These are phyloP conservation scores for Caenorhabditis doughertyi DNA, from an alignment of 2,888 invertebrate genomes.

Conservation along the genomic window DNA sequence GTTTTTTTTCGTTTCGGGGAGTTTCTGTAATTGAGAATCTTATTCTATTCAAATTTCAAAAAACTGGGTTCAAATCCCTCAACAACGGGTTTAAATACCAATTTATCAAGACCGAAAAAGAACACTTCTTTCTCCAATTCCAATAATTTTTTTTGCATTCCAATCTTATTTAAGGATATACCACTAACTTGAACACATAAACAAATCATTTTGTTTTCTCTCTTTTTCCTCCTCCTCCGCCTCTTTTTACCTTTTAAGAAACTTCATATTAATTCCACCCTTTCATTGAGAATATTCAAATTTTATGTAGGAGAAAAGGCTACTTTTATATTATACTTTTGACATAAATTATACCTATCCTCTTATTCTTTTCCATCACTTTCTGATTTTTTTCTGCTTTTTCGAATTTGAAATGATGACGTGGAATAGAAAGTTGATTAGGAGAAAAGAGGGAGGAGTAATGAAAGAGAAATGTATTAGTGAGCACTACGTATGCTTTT, in stretches of 20 bases:
- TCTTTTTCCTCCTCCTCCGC: background rate
- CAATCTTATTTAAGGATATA: too few relatives aligned
- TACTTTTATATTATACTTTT: background rate
- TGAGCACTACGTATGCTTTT: background rate
- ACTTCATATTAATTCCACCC: background rate
- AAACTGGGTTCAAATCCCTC: too few relatives aligned
- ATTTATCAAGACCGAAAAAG: too few relatives aligned
- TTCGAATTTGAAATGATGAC: conserved; percentile 10
- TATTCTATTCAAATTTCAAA: too few relatives aligned
- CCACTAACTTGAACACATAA: background rate
- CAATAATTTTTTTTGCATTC: too few relatives aligned
- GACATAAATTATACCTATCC: conserved; percentile 24
- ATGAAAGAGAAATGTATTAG: background rate
- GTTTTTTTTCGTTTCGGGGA: too few relatives aligned
- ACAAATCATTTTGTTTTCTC: background rate
- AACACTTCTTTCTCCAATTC: too few relatives aligned
- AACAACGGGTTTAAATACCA: too few relatives aligned
- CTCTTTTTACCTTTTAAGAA: background rate
- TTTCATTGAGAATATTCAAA: conserved; percentile 6
- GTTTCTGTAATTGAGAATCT: too few relatives aligned
- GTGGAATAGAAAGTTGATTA: conserved; percentile 4
- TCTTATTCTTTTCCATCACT: background rate
- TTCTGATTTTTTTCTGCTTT: conserved; percentile 6
- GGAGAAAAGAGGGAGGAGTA: background rate
- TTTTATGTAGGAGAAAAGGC: conserved; percentile 4